Base-by-base conservation (phyloP, 2,888 invertebrate genomes). In the Rambutsinella grinnellia region DNA sequence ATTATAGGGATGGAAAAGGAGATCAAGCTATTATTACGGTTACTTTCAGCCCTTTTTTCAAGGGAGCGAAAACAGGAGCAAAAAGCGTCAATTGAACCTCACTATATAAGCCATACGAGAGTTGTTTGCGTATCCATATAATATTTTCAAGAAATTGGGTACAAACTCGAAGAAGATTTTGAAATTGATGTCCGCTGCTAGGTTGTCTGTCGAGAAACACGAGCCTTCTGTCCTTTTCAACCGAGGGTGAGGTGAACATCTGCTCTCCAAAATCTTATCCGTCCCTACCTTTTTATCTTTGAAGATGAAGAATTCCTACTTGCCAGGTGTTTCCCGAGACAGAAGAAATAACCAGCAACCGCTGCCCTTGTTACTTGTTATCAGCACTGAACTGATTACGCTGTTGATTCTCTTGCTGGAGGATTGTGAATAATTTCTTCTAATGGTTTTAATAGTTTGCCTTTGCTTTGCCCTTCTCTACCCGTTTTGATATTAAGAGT, bases 261-360 rank as follows among this genome's bases (percentile, higher is more conserved):
- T 79, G 79, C 79, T 75, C 63, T 44, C n/a, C n/a, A 66, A 65
- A 66, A 66, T 46, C 54, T 66, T 54, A 46, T n/a, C n/a, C n/a
- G 56, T 21, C 44, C 46, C 56, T 66, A 24, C 53, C 58, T 49
- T 49, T 60, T 51, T 63, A 65, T 69, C 65, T 71, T 61, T 19
- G 47, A 23, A 26, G 44, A 28, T 28, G 56, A 67, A 66, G 76
- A 78, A 78, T 78, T 75, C 78, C 70, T 75, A 65, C 62, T 70
- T 66, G 79, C 79, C 79, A 79, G 79, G 79, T 79, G 79, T 76
- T 76, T 70, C 26, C 69, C 66, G 49, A 60, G 56, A 69, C 63
- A 57, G 67, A n/a, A n/a, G n/a, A n/a, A n/a, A n/a, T n/a, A n/a
- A n/a, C n/a, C 13, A 51, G 49, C 24, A n/a, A 36, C 49, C 3